Percentiles rank a stretch among this genome's conserved stretches.
phyloP scores from a whole-genome alignment of 2,888 invertebrate species.

The Parnassius orleans region DNA sequence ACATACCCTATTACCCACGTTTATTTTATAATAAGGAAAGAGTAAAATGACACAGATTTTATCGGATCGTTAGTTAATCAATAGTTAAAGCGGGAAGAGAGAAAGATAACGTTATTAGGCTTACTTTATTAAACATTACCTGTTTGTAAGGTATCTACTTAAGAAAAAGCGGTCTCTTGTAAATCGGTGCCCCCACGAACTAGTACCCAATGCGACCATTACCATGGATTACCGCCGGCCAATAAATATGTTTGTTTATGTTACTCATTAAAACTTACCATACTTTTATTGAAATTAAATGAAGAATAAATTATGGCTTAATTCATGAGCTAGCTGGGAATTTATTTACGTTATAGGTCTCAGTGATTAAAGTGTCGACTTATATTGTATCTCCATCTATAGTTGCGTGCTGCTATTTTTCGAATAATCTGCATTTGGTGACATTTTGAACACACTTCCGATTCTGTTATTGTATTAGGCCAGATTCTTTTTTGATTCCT shows the following conservation, averaged over 20 bases:
- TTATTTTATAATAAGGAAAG: conserved; percentile 14
- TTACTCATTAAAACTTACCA: conserved; percentile 30
- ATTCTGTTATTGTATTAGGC: too few species aligned
- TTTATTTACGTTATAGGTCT: too few species aligned
- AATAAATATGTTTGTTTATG: conserved; percentile 33
- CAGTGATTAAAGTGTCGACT: too few species aligned
- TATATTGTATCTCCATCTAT: too few species aligned
- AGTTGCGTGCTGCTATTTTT: too few species aligned
- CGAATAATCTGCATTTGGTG: too few species aligned
- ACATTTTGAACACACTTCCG: too few species aligned
- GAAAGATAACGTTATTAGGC: conserved; percentile 12
- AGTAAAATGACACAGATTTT: conserved; percentile 17
- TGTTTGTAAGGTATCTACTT: conserved; percentile 7
- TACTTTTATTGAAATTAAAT: conserved; percentile 30
- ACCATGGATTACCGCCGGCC: conserved; percentile 14
- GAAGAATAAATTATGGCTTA: conserved; percentile 8
- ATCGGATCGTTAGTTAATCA: conserved; percentile 19
- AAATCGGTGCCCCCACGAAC: not conserved
- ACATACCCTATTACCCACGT: not conserved
- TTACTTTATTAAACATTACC: conserved; percentile 16
- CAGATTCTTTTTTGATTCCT: too few species aligned
- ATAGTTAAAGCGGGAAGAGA: conserved; percentile 16
- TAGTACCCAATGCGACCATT: conserved; percentile 7
- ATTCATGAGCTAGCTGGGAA: conserved; percentile 3
- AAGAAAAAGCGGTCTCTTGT: not conserved